phyloP scores from a whole-genome alignment of 2,888 invertebrate species.

The Drosophila formosana region DNA sequence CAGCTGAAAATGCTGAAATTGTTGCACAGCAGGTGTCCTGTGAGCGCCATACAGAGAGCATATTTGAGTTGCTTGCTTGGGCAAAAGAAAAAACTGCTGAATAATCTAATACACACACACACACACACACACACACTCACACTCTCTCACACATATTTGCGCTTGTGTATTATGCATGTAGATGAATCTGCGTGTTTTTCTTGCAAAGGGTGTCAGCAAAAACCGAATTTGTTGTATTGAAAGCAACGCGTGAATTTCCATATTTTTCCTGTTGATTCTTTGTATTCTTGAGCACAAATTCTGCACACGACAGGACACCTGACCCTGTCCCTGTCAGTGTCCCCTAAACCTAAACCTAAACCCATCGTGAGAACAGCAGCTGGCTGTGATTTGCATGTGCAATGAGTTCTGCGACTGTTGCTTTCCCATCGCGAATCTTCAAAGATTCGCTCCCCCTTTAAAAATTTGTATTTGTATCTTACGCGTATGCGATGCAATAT shows the following conservation, averaged over 20 bases:
- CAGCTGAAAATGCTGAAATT: constrained; percentile 37
- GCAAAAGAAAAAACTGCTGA: constrained; percentile 41
- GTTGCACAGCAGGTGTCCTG: constrained; percentile 52
- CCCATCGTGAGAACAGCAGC: not conserved
- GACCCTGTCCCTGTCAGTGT: constrained; percentile 5
- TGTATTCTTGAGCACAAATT: constrained; percentile 14
- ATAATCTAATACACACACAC: constrained; percentile 51
- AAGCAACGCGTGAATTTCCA: constrained; percentile 55
- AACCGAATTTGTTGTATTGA: constrained; percentile 60
- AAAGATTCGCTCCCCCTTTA: not conserved
- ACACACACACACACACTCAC: constrained; percentile 15
- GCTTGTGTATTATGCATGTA: constrained; percentile 25
- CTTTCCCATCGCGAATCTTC: constrained; percentile 4
- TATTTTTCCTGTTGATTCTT: constrained; percentile 34
- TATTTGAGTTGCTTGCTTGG: constrained; percentile 52
- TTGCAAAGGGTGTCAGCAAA: constrained; percentile 32
- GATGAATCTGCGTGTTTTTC: constrained; percentile 18
- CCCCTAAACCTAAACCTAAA: too few relatives aligned
- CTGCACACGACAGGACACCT: constrained; percentile 50
- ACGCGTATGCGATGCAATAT: constrained; percentile 37
- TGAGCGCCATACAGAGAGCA: constrained; percentile 41
- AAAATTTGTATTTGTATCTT: not conserved
- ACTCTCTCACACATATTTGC: not conserved
- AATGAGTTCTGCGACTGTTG: constrained; percentile 24
- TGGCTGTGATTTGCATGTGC: constrained; percentile 42